A percentile compares a stretch with the other conserved stretches of the same genome.
phyloP scores from a whole-genome alignment of 2,113 vertebrate genomes.

The Dicaeum eximium region DNA sequence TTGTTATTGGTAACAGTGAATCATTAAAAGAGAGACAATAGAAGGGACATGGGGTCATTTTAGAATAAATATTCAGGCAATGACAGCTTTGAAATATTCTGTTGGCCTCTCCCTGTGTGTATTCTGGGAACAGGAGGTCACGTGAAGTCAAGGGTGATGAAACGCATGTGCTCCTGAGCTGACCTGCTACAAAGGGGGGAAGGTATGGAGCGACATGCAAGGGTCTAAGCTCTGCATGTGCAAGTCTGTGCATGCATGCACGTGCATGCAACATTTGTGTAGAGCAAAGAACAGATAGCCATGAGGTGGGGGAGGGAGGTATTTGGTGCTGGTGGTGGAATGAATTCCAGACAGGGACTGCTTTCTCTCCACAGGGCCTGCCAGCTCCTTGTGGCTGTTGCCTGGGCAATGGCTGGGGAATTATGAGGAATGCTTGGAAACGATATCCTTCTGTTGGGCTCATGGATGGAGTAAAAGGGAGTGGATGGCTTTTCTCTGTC shows the following conservation, averaged over 20 bases:
- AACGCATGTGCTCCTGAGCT: not conserved
- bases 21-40: not conserved
- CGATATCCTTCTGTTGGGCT: slow-evolving; percentile 71
- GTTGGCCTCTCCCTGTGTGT: not conserved
- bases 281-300: not conserved
- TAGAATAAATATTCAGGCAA: not conserved
- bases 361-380: slow-evolving; percentile 49
- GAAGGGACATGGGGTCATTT: not conserved
- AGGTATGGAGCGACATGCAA: not conserved
- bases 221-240: not conserved
- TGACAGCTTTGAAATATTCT: slow-evolving; percentile 4
- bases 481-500: slow-evolving; percentile 76
- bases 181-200: not conserved
- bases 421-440: slow-evolving; percentile 77
- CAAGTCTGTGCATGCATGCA: not conserved
- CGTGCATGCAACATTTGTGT: not conserved
- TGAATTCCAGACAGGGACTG: slow-evolving; percentile 61
- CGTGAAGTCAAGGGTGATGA: not conserved
- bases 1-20: not conserved
- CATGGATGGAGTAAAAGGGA: slow-evolving; percentile 74
- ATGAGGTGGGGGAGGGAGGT: not conserved
- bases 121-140: not conserved
- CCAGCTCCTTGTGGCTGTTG: slow-evolving; percentile 75
- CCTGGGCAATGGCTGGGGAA: slow-evolving; percentile 77
- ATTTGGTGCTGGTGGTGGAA: not conserved